A percentile compares a stretch with the other conserved stretches of the same genome.
Evolutionary conservation across 2,888 invertebrate genomes (phyloP).

Genomic region (Hymenopus coronatus): DNA sequence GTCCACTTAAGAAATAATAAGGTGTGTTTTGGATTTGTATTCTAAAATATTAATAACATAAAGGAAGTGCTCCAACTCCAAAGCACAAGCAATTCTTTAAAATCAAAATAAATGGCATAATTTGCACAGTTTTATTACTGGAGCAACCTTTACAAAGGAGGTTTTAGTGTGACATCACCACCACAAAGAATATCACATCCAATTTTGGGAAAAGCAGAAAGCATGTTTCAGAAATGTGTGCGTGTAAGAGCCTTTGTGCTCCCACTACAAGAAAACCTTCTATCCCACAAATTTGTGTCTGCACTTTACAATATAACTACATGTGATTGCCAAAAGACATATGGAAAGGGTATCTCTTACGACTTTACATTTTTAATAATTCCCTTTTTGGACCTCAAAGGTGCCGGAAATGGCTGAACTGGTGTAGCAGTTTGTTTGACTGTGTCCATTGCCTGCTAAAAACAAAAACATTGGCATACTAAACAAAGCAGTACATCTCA

Average conservation of each 20-base stretch:
- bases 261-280: not conserved
- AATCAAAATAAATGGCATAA: not conserved
- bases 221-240: not conserved
- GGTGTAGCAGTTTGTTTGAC: constrained; percentile 14
- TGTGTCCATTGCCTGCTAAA: constrained; percentile 13
- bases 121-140: not conserved
- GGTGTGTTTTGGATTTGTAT: too few species aligned
- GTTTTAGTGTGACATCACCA: not conserved
- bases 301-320: not conserved
- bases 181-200: too few species aligned
- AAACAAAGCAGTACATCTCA: too few species aligned
- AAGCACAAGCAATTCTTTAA: too few species aligned
- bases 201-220: not conserved
- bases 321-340: not conserved
- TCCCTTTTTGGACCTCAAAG: constrained; percentile 20
- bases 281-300: not conserved
- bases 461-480: not conserved
- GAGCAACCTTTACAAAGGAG: too few species aligned
- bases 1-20: too few species aligned
- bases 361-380: constrained; percentile 18
- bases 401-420: constrained; percentile 5
- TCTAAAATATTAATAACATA: too few species aligned
- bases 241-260: not conserved
- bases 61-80: too few species aligned
- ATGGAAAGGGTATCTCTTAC: not conserved